Conservation (phyloP, 1,140 invertebrate genomes). For the Drosophila gunungcola region DNA sequence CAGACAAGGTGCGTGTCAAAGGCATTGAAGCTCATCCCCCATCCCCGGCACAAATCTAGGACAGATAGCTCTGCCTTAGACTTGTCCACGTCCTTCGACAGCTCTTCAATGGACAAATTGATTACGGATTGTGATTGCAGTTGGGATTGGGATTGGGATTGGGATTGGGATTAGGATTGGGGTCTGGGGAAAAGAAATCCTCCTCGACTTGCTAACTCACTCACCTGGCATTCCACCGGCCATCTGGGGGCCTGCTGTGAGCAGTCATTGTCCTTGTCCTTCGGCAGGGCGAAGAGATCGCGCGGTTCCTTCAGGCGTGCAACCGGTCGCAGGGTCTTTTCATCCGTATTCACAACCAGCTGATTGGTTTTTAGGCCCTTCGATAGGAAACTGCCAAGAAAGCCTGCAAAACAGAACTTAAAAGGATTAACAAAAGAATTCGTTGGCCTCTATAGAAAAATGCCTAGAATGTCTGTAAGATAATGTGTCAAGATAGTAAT, state of each 20-base stretch:
- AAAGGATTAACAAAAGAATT: neutral
- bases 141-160: neutral
- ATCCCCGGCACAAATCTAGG: conserved; percentile 21
- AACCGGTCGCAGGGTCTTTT: conserved; percentile 86
- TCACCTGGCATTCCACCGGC: conserved; percentile 95
- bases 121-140: neutral
- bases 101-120: conserved; percentile 1
- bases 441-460: no score
- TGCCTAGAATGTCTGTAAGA: no score
- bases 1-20: conserved; percentile 52
- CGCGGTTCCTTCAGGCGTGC: conserved; percentile 88
- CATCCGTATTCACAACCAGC: conserved; percentile 88
- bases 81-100: conserved; percentile 20
- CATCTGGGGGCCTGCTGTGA: conserved; percentile 92
- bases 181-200: no score
- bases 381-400: conserved; percentile 82
- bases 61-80: conserved; percentile 28
- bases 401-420: conserved; percentile 52
- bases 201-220: conserved; percentile 10
- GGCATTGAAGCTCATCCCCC: conserved; percentile 33
- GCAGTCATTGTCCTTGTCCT: conserved; percentile 88
- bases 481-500: no score
- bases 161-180: neutral
- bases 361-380: conserved; percentile 87
- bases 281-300: conserved; percentile 89